phyloP scores from a whole-genome alignment of 1,140 invertebrate genomes.

The Goniozus legneri region DNA sequence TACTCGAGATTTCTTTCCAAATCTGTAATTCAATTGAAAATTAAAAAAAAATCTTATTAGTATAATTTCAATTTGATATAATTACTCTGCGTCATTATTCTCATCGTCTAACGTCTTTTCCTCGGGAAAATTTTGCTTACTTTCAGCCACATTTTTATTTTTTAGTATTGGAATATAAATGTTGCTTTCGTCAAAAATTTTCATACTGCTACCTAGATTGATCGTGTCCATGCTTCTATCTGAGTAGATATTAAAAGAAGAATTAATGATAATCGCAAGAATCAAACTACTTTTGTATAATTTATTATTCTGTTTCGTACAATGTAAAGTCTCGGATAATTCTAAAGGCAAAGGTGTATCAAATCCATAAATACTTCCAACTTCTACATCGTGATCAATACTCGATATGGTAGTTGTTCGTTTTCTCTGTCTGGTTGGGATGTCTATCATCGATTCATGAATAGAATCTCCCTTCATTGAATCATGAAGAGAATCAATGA shows the following conservation, averaged over 20 bases:
- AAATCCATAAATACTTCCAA: constrained; percentile 37
- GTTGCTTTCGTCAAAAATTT: constrained; percentile 29
- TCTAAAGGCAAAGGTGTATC: constrained; percentile 25
- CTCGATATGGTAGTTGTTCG: constrained; percentile 21
- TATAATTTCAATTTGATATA: no score
- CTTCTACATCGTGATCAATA: constrained; percentile 39
- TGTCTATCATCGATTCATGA: background rate
- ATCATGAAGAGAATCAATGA: no score
- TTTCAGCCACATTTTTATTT: background rate
- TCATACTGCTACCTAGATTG: constrained; percentile 34
- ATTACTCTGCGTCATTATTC: constrained; percentile 4
- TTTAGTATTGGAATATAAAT: background rate
- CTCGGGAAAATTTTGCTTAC: background rate
- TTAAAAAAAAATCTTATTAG: no score
- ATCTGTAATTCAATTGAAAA: no score
- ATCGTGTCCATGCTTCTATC: constrained; percentile 24
- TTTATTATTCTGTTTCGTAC: no score
- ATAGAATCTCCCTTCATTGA: no score
- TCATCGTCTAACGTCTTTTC: background rate
- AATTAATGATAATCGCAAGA: background rate
- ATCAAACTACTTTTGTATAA: no score
- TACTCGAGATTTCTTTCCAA: no score
- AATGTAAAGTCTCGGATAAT: constrained; percentile 3
- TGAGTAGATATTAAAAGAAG: constrained; percentile 12
- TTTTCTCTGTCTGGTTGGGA: constrained; percentile 4